Percentiles rank a stretch among this genome's conserved stretches.
Evolutionary conservation across 2,888 invertebrate genomes (phyloP).

Genomic region (Lasioglossum malachurum): DNA sequence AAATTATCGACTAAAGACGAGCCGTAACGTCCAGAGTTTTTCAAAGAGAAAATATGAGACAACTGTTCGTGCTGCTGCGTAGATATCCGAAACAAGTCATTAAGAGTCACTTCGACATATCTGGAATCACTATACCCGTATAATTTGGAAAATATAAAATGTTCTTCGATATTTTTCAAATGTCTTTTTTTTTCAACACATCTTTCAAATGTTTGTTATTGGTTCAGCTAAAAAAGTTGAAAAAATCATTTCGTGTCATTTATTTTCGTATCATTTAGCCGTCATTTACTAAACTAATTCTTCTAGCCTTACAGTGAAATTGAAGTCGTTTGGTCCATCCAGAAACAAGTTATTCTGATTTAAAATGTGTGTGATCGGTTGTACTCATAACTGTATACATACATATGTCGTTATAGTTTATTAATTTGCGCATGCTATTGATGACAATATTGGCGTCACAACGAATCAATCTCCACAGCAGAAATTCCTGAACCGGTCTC

Average conservation of each 20-base stretch:
- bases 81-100: not conserved
- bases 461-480: not conserved
- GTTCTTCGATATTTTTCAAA: not conserved
- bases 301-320: too few relatives aligned
- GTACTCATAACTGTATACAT: too few relatives aligned
- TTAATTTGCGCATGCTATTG: not conserved
- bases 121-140: not conserved
- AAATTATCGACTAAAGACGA: slow-evolving; percentile 4
- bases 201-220: too few relatives aligned
- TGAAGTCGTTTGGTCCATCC: too few relatives aligned
- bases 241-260: too few relatives aligned
- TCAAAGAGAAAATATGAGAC: slow-evolving; percentile 6
- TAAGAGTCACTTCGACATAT: not conserved
- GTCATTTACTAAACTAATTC: too few relatives aligned
- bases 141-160: not conserved
- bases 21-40: not conserved
- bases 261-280: too few relatives aligned
- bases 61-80: not conserved
- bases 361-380: too few relatives aligned
- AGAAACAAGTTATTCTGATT: too few relatives aligned
- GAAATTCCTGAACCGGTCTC: not conserved
- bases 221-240: too few relatives aligned
- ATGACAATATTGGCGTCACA: not conserved
- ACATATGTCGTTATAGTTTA: not conserved
- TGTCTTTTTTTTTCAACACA: too few relatives aligned